Evolutionary conservation across 2,888 invertebrate genomes (phyloP), one percentile per base, ranked within the genome.

Genomic region (Ceramica pisi): DNA sequence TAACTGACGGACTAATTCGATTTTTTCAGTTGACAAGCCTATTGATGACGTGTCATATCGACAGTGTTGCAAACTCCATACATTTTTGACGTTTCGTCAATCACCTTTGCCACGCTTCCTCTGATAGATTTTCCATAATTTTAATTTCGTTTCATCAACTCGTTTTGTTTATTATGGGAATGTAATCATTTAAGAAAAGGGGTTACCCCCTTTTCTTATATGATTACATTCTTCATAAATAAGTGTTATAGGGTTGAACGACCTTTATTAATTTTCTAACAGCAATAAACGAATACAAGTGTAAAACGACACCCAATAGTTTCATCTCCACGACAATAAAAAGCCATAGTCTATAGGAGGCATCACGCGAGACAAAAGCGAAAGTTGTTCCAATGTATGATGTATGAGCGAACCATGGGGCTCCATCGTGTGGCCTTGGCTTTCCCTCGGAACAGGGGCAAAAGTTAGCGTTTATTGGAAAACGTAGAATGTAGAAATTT

Each of bases 281-380:
- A 41, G 41, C 12, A 14, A 21, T 19, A 53, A 46, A 56, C n/a
- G n/a, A 10, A 14, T 21, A 56, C 38, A 38, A 38, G 57, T 38
- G n/a, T 26, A 53, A 9, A n/a, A 44, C 16, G 23, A 48, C 48
- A 21, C 3, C 10, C 21, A 23, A 53, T n/a, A 31, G 16, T 44
- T 44, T 26, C 19, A 57, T 75, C 44, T 68, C 12, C 4, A 8
- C 60, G 10, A 6, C 46, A 51, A 63, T 64, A 75, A 69, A 61
- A 81, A 56, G 46, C 44, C 46, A 64, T 53, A 44, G 50, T 19
- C 21, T 56, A 62, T 51, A 53, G 19, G 26, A 44, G 35, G 10
- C 55, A 55, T 65, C 51, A 26, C 51, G 55, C 64, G 55, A 82
- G 65, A 80, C 79, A 80, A 82, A 81, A 80, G 75, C 70, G 79